Evolutionary conservation across 2,797 vertebrate species (phyloP), one percentile per base, ranked within the genome.

Genomic region (Chromis chromis): DNA sequence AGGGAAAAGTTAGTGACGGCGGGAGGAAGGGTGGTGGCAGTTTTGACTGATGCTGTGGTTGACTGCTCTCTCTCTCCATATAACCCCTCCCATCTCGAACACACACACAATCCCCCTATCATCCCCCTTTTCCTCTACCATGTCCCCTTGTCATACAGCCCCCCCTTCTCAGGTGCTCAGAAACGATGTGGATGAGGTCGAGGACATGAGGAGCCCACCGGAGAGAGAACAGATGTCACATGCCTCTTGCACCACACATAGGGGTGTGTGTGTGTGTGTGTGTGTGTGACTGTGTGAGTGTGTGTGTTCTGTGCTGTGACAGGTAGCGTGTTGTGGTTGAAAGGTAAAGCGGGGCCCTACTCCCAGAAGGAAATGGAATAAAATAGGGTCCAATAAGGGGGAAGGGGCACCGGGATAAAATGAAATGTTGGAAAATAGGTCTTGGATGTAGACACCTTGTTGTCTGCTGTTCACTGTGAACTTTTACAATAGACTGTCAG

Each of bases 191-290:
- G 85, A 81, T 76, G 89, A 92, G 93, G 92, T 91, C 78, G 86
- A 91, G 90, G 92, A 94, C 90, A 92, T 44, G 68, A 81, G 83
- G 84, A 90, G 85, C 91, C 91, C 91, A 93, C 84, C 77, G 67
- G 86, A 87, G 91, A 92, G 89, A 73, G 88, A 94, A 92, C 93
- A 95, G 92, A 94, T 95, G 94, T 94, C 93, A 91, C 91, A 92
- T 88, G 91, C 89, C 86, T 92, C 86, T 89, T 82, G 81, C 86
- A 79, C 82, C 76, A 81, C 13, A 24, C 82, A 80, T 55, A 52
- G 82, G 86, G 79, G 78, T 79, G 78, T 70, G 75, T 76, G 75
- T 65, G 48, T 49, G 48, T 49, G 48, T 49, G 48, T 21, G 48
- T 49, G 48, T 49, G 48, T 49, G 48, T n/a, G n/a, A n/a, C n/a